Percentiles rank a stretch among this genome's conserved stretches.
Evolutionary conservation across 2,888 invertebrate genomes (phyloP).

Genomic region (Apomyelois bistriatella): DNA sequence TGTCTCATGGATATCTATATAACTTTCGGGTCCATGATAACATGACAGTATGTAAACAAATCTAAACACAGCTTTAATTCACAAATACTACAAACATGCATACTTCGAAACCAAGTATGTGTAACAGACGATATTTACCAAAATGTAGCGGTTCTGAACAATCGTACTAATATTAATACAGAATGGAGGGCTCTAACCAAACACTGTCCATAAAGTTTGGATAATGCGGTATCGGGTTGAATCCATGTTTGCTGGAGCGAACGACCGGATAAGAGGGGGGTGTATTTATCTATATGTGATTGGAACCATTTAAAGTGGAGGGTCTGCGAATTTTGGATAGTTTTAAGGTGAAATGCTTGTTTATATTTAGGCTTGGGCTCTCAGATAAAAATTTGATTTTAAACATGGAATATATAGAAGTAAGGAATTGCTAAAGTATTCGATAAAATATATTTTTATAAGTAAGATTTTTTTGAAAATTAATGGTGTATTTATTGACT

Average conservation of each 20-base stretch:
- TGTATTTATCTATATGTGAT: constrained; percentile 3
- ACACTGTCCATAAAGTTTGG: constrained; percentile 8
- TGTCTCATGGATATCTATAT: too few relatives aligned
- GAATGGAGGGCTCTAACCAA: background rate
- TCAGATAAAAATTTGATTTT: too few relatives aligned
- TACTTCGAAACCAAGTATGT: too few relatives aligned
- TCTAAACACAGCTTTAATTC: too few relatives aligned
- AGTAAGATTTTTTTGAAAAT: too few relatives aligned
- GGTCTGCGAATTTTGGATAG: background rate
- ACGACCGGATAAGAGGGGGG: background rate
- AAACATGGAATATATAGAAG: too few relatives aligned
- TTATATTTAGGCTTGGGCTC: background rate
- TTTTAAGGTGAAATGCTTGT: background rate
- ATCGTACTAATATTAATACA: constrained; percentile 4
- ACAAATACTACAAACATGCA: too few relatives aligned
- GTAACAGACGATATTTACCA: constrained; percentile 3
- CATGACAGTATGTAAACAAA: too few relatives aligned
- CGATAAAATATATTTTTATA: too few relatives aligned
- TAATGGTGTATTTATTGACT: too few relatives aligned
- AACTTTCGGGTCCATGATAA: too few relatives aligned
- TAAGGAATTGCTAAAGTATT: too few relatives aligned
- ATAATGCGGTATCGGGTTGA: background rate
- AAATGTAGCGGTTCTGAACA: background rate
- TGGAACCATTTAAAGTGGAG: background rate
- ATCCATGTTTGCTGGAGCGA: constrained; percentile 1